A percentile compares a stretch with the other conserved stretches of the same genome.
Evolutionary conservation across 2,888 invertebrate species (phyloP).

Genomic region (Drepana falcataria): DNA sequence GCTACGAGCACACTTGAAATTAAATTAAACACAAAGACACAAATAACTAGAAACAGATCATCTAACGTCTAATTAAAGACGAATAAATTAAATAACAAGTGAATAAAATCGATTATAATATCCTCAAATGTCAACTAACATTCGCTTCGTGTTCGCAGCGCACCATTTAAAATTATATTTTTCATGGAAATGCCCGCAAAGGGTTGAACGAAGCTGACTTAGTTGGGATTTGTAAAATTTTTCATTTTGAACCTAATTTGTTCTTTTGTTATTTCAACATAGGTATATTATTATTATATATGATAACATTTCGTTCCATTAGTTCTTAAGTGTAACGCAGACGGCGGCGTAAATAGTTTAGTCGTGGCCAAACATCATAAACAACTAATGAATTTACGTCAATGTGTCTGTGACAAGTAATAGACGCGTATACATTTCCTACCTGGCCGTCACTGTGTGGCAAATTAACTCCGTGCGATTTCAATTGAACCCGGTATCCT

Average conservation of each 20-base stretch:
- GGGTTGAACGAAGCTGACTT: not conserved
- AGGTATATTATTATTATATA: no score
- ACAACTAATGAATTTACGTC: conserved; percentile 5
- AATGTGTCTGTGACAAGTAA: not conserved
- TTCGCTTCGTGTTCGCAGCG: no score
- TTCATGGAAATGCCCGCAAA: not conserved
- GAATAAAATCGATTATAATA: no score
- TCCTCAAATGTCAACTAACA: no score
- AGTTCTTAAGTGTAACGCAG: not conserved
- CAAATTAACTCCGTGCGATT: conserved; percentile 43
- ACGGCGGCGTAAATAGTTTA: conserved; percentile 3
- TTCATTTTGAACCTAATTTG: not conserved
- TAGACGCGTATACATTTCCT: conserved; percentile 14
- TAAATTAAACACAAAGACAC: no score
- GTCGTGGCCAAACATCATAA: conserved; percentile 4
- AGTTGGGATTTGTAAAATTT: conserved; percentile 7
- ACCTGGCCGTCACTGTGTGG: conserved; percentile 26
- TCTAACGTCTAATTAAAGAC: no score
- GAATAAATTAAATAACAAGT: no score
- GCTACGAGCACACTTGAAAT: no score
- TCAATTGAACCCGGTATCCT: conserved; percentile 48
- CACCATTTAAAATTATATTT: no score
- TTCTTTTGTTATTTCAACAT: not conserved
- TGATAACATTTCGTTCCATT: not conserved
- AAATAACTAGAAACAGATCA: no score